Evolutionary conservation across 2,797 vertebrate genomes (phyloP).

Genomic region (Myotis myotis): DNA sequence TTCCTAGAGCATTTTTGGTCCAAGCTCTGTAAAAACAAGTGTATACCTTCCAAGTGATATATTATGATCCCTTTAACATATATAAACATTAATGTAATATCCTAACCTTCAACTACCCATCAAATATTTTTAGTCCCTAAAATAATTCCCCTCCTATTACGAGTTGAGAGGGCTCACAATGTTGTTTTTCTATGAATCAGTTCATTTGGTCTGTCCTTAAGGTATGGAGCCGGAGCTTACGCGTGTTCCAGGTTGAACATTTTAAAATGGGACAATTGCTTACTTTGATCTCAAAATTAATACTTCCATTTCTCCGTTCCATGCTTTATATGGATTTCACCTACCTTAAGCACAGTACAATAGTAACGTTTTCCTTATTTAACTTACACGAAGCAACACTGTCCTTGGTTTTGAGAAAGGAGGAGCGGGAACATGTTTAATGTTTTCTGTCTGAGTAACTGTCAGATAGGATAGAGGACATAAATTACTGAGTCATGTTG

Average conservation of each 20-base stretch:
- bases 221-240: background rate
- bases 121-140: background rate
- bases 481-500: background rate
- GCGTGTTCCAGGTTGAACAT: background rate
- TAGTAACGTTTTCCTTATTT: background rate
- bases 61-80: background rate
- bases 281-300: background rate
- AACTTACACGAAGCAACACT: background rate
- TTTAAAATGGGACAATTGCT: background rate
- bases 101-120: background rate
- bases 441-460: background rate
- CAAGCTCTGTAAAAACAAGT: background rate
- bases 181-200: background rate
- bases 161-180: background rate
- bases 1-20: background rate
- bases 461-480: background rate
- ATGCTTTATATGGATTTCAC: background rate
- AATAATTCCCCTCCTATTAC: background rate
- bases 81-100: background rate
- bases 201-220: background rate
- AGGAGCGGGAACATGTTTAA: background rate
- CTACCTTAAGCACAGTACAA: background rate
- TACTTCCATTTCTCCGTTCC: background rate
- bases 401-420: constrained; percentile 16
- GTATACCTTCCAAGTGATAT: background rate